Evolutionary conservation across 2,888 invertebrate species (phyloP), one percentile per base, ranked within the genome.

Genomic region (Elysia crispata): DNA sequence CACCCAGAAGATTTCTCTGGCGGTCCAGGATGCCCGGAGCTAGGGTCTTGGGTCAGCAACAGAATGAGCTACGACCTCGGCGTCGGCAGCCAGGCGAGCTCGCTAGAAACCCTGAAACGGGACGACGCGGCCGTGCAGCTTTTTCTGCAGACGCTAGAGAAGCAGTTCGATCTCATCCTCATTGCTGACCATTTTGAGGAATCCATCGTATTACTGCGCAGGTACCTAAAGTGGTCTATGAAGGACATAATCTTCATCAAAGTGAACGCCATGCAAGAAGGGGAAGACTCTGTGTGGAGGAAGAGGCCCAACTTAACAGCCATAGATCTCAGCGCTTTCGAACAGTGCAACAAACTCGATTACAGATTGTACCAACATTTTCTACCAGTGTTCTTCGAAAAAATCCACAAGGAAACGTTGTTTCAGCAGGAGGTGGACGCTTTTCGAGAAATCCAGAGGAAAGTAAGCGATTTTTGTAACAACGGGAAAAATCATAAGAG

Each of bases 121-220:
- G 75, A 81, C 73, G 66, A 64, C 1, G 31, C 64, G 31, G 62
- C 67, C 13, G 49, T 79, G 18, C 8, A 66, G 11, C 20, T 50
- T 8, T 81, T 83, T 28, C 66, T 83, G 1, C 33, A 50, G 31
- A 66, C 73, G 13, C 76, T 83, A 25, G 74, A 83, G 57, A 60
- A 77, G 41, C 81, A 75, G 1, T 87, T 86, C 57, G 70, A 86
- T 30, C 81, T 87, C 18, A 82, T 87, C 6, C 82, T 86, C 83
- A 82, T 86, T n/a, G 74, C 80, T 0, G 87, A 87, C 30, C 50
- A 79, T n/a, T 84, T 87, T 30, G 84, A 86, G 30, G 85, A 86
- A 70, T 86, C 86, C 0, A 54, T 86, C 41, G 77, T 86, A 30
- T 81, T 87, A n/a, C 72, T 86, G n/a, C 83, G 84, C 49, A 72